Percentiles rank a stretch among this genome's conserved stretches.
Evolutionary conservation across 2,888 invertebrate genomes (phyloP).

Genomic region (Tridacna crocea): DNA sequence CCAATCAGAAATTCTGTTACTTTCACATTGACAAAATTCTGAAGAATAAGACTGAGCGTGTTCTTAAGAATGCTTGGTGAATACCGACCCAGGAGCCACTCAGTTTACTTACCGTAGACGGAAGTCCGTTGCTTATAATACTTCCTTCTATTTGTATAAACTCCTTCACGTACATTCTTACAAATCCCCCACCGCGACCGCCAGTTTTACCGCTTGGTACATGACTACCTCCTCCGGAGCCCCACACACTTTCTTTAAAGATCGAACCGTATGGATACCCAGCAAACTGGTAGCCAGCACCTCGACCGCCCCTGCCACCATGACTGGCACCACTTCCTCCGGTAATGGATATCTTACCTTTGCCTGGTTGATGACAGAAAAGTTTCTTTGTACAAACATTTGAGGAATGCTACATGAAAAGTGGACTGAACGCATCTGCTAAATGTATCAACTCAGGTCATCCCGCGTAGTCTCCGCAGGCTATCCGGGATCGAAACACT

Average conservation of each 20-base stretch:
- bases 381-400: background rate
- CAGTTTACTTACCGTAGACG: constrained; percentile 52
- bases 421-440: too few species aligned
- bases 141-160: constrained; percentile 50
- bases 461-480: too few species aligned
- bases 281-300: constrained; percentile 47
- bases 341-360: constrained; percentile 35
- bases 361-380: constrained; percentile 25
- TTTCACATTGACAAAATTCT: too few species aligned
- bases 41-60: too few species aligned
- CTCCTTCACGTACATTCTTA: constrained; percentile 47
- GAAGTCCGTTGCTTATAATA: constrained; percentile 56
- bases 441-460: too few species aligned
- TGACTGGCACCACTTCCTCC: constrained; percentile 72
- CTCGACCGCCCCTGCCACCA: constrained; percentile 69
- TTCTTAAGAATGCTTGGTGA: too few species aligned
- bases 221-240: constrained; percentile 71
- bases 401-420: background rate
- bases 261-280: constrained; percentile 66
- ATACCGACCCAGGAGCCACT: too few species aligned
- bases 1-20: too few species aligned
- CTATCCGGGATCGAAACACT: too few species aligned
- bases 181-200: constrained; percentile 71
- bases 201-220: constrained; percentile 45
- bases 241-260: constrained; percentile 64